These are phyloP conservation scores for Dasyprocta punctata DNA, from an alignment of 2,113 vertebrate species.

Conservation along the genomic window DNA sequence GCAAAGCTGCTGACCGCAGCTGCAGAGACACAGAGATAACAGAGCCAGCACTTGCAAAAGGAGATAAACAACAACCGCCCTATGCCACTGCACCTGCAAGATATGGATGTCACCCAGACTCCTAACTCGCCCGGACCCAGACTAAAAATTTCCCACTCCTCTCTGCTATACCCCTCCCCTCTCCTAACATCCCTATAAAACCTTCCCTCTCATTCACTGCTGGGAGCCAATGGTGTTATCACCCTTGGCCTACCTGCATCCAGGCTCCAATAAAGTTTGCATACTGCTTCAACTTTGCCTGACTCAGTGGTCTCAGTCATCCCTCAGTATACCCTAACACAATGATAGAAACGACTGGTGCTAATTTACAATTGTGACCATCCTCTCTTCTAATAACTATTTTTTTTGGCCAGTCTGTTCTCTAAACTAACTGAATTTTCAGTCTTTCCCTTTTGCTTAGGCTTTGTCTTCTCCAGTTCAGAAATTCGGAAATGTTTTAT, in stretches of 20 bases:
- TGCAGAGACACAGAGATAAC: neutral
- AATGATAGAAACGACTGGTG: neutral
- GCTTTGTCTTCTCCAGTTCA: neutral
- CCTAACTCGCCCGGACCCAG: neutral
- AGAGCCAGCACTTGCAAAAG: neutral
- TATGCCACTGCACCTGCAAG: too few relatives aligned
- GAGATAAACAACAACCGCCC: neutral
- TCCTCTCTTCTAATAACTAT: neutral
- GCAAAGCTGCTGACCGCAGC: too few relatives aligned
- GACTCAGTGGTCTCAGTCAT: too few relatives aligned
- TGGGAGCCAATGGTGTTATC: too few relatives aligned
- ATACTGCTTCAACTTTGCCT: too few relatives aligned
- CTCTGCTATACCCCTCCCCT: neutral
- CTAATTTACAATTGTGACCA: neutral
- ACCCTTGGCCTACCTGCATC: neutral
- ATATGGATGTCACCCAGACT: neutral
- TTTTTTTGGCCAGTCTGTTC: neutral
- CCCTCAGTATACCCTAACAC: neutral
- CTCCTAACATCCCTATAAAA: neutral
- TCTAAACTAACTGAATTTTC: neutral
- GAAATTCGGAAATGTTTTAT: neutral
- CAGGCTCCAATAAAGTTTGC: neutral
- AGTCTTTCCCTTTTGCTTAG: neutral
- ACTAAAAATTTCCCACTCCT: neutral
- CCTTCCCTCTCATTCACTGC: too few relatives aligned